These are phyloP conservation scores for Decapterus maruadsi DNA, from an alignment of 2,797 vertebrate species.

Conservation along the genomic window DNA sequence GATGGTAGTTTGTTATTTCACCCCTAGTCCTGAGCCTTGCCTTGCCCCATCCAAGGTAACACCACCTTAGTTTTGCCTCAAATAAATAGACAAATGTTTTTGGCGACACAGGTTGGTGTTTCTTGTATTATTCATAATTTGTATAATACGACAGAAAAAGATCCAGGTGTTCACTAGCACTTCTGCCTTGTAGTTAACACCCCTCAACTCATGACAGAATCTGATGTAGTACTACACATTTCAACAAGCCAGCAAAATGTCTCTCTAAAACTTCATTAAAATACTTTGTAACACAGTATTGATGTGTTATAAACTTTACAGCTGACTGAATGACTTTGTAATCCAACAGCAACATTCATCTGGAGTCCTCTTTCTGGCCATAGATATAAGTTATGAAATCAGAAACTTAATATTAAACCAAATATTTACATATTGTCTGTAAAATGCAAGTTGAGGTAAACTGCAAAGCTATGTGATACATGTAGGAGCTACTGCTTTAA, in stretches of 20 bases:
- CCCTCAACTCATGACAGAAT: not conserved
- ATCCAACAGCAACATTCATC: not conserved
- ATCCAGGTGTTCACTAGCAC: not conserved
- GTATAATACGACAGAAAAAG: not conserved
- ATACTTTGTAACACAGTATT: not conserved
- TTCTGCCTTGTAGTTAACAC: not conserved
- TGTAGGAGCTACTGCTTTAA: not conserved
- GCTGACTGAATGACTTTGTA: not conserved
- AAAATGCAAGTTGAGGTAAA: not conserved
- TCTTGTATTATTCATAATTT: not conserved
- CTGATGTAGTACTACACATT: not conserved
- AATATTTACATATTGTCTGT: not conserved
- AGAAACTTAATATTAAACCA: not conserved
- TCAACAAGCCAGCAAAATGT: not conserved
- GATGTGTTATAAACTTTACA: not conserved
- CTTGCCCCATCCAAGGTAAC: too few relatives aligned
- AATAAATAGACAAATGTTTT: too few relatives aligned
- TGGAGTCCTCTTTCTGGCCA: not conserved
- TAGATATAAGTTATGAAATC: not conserved
- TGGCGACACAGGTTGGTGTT: too few relatives aligned
- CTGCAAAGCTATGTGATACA: slow-evolving; percentile 3
- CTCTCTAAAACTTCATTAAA: not conserved
- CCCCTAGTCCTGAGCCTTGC: too few relatives aligned
- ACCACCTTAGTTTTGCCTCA: too few relatives aligned
- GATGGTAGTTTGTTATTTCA: not conserved